Conservation (phyloP, 2,888 invertebrate species). For the Phorcus lineatus region DNA sequence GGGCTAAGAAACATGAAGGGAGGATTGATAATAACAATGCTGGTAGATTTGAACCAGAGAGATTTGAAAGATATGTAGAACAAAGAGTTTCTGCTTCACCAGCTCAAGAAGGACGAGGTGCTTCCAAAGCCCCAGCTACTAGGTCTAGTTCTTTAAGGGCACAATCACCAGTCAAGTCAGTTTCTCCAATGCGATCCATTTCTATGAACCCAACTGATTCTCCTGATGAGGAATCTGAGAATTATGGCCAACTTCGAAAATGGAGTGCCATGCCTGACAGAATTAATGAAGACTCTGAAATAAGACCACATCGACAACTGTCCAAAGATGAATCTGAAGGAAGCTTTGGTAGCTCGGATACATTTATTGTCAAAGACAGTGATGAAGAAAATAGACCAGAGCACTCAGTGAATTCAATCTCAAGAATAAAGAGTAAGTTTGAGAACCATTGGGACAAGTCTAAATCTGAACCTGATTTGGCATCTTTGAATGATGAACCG, state of each 20-base stretch:
- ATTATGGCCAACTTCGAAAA: constrained; percentile 41
- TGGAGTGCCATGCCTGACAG: constrained; percentile 38
- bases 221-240: background rate
- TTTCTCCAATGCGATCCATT: background rate
- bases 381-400: constrained; percentile 49
- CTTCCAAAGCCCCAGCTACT: background rate
- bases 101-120: background rate
- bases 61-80: background rate
- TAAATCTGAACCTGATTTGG: constrained; percentile 57
- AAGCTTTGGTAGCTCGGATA: constrained; percentile 60
- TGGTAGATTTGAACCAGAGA: background rate
- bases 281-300: constrained; percentile 4
- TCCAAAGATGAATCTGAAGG: constrained; percentile 12
- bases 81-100: background rate
- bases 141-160: background rate
- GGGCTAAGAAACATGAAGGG: constrained; percentile 30
- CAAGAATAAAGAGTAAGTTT: background rate
- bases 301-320: background rate
- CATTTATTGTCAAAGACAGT: constrained; percentile 66
- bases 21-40: background rate
- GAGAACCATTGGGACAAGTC: constrained; percentile 31
- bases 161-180: background rate
- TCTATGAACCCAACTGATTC: background rate
- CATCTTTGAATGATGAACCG: constrained; percentile 33
- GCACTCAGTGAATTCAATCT: background rate